A percentile compares a stretch with the other conserved stretches of the same genome.
Evolutionary conservation across 2,797 vertebrate species (phyloP).

Genomic region (Dendrocincla tyrannina): DNA sequence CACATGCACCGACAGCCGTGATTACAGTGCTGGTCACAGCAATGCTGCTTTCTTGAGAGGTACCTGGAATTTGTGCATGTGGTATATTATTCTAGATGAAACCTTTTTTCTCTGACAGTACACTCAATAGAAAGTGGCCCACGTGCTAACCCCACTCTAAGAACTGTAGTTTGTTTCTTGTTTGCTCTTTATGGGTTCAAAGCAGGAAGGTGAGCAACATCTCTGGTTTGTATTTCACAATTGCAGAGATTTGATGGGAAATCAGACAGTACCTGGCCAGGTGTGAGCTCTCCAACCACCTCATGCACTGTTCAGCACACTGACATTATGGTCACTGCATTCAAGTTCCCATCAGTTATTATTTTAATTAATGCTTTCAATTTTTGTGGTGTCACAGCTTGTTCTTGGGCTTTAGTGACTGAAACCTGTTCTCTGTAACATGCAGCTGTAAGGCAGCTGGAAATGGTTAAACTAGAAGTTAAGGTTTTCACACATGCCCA

Average conservation of each 20-base stretch:
- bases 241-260: not conserved
- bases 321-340: not conserved
- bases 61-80: constrained; percentile 57
- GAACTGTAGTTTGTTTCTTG: not conserved
- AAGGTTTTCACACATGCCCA: not conserved
- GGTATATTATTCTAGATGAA: not conserved
- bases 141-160: not conserved
- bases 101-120: not conserved
- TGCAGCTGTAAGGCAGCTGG: not conserved
- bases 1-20: not conserved
- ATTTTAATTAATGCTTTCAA: not conserved
- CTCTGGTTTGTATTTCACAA: not conserved
- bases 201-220: constrained; percentile 27
- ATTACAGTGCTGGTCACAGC: constrained; percentile 26
- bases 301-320: not conserved
- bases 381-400: not conserved
- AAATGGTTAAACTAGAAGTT: not conserved
- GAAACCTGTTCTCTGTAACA: not conserved
- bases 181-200: not conserved
- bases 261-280: not conserved
- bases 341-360: not conserved
- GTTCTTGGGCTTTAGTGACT: not conserved
- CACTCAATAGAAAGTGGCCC: not conserved
- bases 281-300: not conserved
- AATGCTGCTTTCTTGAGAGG: constrained; percentile 37